Evolutionary conservation across 1,140 invertebrate species (phyloP).

Genomic region (Drosophila punjabiensis): DNA sequence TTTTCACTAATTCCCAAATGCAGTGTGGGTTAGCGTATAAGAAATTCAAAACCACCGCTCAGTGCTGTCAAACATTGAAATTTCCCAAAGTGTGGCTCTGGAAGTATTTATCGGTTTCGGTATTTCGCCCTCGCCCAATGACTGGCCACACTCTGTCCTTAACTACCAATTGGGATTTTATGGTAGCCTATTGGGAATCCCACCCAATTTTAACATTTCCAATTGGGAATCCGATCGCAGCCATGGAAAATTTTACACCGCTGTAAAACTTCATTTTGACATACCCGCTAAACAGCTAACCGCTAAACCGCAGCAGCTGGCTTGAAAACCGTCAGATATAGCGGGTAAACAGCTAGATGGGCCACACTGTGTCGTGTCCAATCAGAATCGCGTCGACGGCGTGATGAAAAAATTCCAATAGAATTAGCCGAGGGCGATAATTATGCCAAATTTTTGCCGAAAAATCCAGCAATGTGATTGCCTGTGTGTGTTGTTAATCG

Average conservation of each 20-base stretch:
- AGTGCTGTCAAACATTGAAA: slow-evolving; percentile 17
- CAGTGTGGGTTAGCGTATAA: not conserved
- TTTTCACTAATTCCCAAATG: not conserved
- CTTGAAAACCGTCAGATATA: too few relatives aligned
- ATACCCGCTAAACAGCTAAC: too few relatives aligned
- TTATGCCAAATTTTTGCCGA: slow-evolving; percentile 28
- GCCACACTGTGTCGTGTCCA: slow-evolving; percentile 1
- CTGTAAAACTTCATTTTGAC: too few relatives aligned
- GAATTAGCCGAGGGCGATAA: slow-evolving; percentile 69
- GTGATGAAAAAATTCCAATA: slow-evolving; percentile 69
- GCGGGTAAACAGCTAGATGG: too few relatives aligned
- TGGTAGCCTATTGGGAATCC: too few relatives aligned
- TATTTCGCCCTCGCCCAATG: not conserved
- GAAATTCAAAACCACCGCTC: not conserved
- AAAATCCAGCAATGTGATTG: slow-evolving; percentile 10
- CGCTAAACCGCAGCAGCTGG: too few relatives aligned
- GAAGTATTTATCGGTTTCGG: not conserved
- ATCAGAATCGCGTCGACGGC: slow-evolving; percentile 12
- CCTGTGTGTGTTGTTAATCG: slow-evolving; percentile 21
- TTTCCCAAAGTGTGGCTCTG: not conserved
- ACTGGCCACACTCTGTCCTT: not conserved
- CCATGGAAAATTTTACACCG: too few relatives aligned
- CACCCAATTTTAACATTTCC: too few relatives aligned
- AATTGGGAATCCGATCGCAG: too few relatives aligned
- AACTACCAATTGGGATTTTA: too few relatives aligned